Percentiles rank a stretch among this genome's conserved stretches.
Evolutionary conservation across 2,113 vertebrate species (phyloP).

Genomic region (Entosphenus tridentatus): DNA sequence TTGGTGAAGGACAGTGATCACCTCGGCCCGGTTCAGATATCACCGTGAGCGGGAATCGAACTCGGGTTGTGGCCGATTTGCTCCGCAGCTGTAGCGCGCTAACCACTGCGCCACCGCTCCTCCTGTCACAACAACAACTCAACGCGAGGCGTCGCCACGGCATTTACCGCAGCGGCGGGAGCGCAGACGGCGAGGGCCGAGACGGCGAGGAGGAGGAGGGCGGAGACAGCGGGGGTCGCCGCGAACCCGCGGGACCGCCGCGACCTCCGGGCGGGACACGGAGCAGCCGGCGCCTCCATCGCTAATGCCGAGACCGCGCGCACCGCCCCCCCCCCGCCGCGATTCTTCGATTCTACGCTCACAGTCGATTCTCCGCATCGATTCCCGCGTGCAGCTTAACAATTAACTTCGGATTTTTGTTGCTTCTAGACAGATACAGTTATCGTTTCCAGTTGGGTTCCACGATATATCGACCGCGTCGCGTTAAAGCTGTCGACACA

Average conservation of each 20-base stretch:
- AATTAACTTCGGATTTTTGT: not conserved
- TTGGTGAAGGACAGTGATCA: not conserved
- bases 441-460: not conserved
- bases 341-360: not conserved
- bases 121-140: not conserved
- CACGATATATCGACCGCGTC: not conserved
- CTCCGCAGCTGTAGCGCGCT: not conserved
- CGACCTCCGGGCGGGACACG: not conserved
- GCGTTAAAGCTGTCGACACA: not conserved
- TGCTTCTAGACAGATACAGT: too few species aligned
- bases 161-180: slow-evolving; percentile 13
- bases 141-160: slow-evolving; percentile 11
- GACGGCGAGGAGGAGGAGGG: not conserved
- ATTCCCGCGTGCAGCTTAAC: not conserved
- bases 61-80: not conserved
- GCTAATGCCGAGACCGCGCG: not conserved
- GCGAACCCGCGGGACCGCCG: too few species aligned
- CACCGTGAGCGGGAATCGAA: not conserved
- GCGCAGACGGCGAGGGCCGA: slow-evolving; percentile 12
- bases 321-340: not conserved
- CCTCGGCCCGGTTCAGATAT: not conserved
- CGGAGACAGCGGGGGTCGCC: not conserved
- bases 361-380: not conserved
- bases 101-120: slow-evolving; percentile 9
- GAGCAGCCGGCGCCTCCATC: not conserved